Evolutionary conservation across 2,113 vertebrate species (phyloP).

Genomic region (Montifringilla adamsi): DNA sequence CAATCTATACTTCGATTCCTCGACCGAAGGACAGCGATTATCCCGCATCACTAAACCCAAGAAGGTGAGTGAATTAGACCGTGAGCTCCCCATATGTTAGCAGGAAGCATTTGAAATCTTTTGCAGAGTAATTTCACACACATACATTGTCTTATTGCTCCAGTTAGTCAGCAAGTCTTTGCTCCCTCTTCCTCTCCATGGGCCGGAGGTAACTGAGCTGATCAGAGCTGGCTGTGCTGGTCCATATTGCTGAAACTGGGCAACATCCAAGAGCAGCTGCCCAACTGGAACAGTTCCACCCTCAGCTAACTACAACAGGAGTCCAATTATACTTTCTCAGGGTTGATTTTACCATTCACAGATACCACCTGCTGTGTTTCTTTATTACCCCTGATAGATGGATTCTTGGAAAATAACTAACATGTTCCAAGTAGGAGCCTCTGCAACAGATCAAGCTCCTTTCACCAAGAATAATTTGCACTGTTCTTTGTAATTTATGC

Average conservation of each 20-base stretch:
- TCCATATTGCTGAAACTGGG: not conserved
- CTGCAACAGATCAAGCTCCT: not conserved
- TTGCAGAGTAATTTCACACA: not conserved
- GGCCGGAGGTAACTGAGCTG: not conserved
- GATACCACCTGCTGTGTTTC: not conserved
- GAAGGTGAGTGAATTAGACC: not conserved
- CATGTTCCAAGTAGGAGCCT: not conserved
- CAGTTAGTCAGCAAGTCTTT: not conserved
- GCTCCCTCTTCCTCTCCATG: not conserved
- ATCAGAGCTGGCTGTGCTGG: not conserved
- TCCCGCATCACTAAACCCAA: not conserved
- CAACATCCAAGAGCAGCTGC: not conserved
- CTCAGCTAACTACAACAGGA: not conserved
- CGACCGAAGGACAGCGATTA: fast-evolving
- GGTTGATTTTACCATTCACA: not conserved
- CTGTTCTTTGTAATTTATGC: not conserved
- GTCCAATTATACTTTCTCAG: not conserved
- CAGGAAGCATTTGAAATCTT: not conserved
- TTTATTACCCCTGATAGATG: not conserved
- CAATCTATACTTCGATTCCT: not conserved
- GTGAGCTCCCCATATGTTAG: not conserved
- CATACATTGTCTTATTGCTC: not conserved
- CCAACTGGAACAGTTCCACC: not conserved
- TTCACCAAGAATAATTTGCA: not conserved
- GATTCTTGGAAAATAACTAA: not conserved